A percentile compares a stretch with the other conserved stretches of the same genome.
phyloP scores from a whole-genome alignment of 2,888 invertebrate species.

The Listrodromus nycthemerus region DNA sequence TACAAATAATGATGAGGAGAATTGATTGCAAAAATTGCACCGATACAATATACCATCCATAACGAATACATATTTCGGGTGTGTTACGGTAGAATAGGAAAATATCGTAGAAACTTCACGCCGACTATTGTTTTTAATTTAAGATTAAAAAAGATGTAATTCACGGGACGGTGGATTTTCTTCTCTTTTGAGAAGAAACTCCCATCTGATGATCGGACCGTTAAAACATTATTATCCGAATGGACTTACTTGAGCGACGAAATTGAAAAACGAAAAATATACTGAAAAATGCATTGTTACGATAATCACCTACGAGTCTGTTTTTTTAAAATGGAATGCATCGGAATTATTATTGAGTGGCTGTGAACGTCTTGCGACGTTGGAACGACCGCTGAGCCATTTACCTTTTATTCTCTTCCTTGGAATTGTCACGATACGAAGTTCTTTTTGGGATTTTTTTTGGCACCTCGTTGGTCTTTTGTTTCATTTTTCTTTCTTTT shows the following conservation, averaged over 20 bases:
- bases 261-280: constrained; percentile 28
- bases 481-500: constrained; percentile 44
- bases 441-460: constrained; percentile 58
- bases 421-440: constrained; percentile 62
- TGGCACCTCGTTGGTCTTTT: constrained; percentile 71
- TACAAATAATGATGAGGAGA: constrained; percentile 45
- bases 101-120: constrained; percentile 56
- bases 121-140: constrained; percentile 35
- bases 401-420: constrained; percentile 32
- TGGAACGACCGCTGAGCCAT: constrained; percentile 55
- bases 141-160: background rate
- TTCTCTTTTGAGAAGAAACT: constrained; percentile 44
- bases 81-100: constrained; percentile 44
- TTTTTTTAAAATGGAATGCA: constrained; percentile 65
- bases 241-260: constrained; percentile 37
- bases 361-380: constrained; percentile 58
- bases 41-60: constrained; percentile 29
- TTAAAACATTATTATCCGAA: constrained; percentile 15
- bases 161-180: constrained; percentile 36
- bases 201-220: constrained; percentile 6
- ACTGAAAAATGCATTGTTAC: constrained; percentile 32
- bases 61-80: constrained; percentile 47
- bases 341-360: constrained; percentile 63
- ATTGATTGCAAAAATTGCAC: constrained; percentile 53
- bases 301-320: constrained; percentile 52